A percentile compares a stretch with the other conserved stretches of the same genome.
Evolutionary conservation across 2,113 vertebrate genomes (phyloP).

Genomic region (Elgaria multicarinata): DNA sequence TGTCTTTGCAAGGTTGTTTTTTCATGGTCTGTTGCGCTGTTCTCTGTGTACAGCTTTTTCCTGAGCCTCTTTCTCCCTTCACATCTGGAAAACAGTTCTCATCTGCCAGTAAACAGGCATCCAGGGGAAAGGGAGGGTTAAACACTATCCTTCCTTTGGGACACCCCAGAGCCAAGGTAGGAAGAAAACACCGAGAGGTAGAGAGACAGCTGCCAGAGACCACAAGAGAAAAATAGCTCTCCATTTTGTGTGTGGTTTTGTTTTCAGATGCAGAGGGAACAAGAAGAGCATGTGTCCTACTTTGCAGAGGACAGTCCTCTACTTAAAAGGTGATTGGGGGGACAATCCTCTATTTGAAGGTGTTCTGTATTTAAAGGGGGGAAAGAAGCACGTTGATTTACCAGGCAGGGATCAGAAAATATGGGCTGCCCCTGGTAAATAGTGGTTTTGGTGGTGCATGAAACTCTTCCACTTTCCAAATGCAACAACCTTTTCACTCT

Average conservation of each 20-base stretch:
- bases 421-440: background rate
- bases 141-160: slow-evolving; percentile 58
- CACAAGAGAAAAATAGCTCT: background rate
- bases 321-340: too few species aligned
- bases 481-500: background rate
- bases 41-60: slow-evolving; percentile 39
- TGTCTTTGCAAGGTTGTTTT: slow-evolving; percentile 27
- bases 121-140: slow-evolving; percentile 56
- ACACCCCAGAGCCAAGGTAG: slow-evolving; percentile 57
- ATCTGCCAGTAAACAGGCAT: slow-evolving; percentile 61
- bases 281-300: background rate
- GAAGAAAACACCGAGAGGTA: slow-evolving; percentile 41
- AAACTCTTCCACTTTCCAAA: background rate
- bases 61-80: slow-evolving; percentile 34
- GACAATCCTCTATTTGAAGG: too few species aligned
- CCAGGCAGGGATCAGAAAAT: background rate
- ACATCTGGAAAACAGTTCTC: slow-evolving; percentile 70
- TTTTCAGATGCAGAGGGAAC: background rate
- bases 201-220: slow-evolving; percentile 36
- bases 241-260: too few species aligned
- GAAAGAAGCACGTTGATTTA: background rate
- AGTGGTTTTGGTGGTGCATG: background rate
- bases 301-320: too few species aligned
- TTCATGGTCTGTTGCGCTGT: slow-evolving; percentile 23
- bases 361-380: too few species aligned